Conservation (phyloP, 2,113 vertebrate genomes). For the Recurvirostra avosetta region DNA sequence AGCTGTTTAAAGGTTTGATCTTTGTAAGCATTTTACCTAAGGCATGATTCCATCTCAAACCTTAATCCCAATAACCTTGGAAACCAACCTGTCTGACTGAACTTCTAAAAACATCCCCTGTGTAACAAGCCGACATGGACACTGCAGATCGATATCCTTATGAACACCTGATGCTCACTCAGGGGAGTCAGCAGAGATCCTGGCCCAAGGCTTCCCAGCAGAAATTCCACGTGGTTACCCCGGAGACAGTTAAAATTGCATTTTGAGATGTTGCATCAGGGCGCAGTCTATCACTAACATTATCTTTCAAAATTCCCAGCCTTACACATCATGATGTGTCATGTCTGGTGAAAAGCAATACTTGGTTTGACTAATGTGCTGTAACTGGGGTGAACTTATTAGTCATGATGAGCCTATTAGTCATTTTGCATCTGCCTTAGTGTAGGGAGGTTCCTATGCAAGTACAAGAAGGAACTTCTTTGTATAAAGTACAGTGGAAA, state of each 20-base stretch:
- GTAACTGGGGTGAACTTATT: slow-evolving; percentile 38
- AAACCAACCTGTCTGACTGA: not conserved
- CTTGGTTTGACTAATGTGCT: slow-evolving; percentile 55
- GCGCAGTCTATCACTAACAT: not conserved
- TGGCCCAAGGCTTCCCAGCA: not conserved
- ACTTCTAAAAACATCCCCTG: not conserved
- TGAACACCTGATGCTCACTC: not conserved
- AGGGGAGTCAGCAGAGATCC: not conserved
- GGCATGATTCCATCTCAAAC: slow-evolving; percentile 39
- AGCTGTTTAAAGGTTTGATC: slow-evolving; percentile 33
- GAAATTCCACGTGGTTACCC: not conserved
- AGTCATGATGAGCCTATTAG: slow-evolving; percentile 35
- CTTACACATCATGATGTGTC: slow-evolving; percentile 60
- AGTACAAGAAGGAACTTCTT: not conserved
- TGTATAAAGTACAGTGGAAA: not conserved
- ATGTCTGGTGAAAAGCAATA: slow-evolving; percentile 51
- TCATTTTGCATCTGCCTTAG: slow-evolving; percentile 38
- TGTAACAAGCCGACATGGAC: not conserved
- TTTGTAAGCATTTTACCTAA: slow-evolving; percentile 35
- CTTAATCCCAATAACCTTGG: slow-evolving; percentile 50
- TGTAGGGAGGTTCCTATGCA: not conserved
- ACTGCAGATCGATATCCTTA: not conserved
- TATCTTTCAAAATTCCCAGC: slow-evolving; percentile 63
- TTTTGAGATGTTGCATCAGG: slow-evolving; percentile 45
- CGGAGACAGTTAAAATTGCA: not conserved